Evolutionary conservation across 2,113 vertebrate species (phyloP).

Genomic region (Pampusana beccarii): DNA sequence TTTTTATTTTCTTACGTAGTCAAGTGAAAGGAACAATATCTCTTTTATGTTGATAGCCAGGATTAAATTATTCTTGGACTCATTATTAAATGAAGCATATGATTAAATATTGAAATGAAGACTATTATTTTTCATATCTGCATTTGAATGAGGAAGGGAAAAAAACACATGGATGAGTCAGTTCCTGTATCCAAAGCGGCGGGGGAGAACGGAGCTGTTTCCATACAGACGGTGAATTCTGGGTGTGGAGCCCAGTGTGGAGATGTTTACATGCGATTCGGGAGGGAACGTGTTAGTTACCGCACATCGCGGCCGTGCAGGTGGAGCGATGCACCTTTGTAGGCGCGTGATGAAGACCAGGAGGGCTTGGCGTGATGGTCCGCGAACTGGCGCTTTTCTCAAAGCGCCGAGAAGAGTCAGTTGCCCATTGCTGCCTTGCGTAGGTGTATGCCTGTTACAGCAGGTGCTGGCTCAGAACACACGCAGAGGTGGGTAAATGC

Average conservation of each 20-base stretch:
- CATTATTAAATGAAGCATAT: constrained; percentile 58
- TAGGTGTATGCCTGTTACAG: neutral
- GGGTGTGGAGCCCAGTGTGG: neutral
- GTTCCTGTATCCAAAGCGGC: constrained; percentile 5
- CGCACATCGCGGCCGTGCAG: neutral
- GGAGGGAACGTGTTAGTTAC: neutral
- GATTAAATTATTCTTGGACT: constrained; percentile 55
- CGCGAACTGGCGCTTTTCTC: neutral
- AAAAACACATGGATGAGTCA: neutral
- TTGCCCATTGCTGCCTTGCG: neutral
- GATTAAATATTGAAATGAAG: constrained; percentile 64
- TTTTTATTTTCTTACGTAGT: constrained; percentile 4
- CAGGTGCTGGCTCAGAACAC: neutral
- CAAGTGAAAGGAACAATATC: neutral
- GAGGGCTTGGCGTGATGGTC: neutral
- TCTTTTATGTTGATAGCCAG: constrained; percentile 36
- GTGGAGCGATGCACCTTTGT: neutral
- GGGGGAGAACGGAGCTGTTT: constrained; percentile 1
- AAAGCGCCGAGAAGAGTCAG: neutral
- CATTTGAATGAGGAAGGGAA: neutral
- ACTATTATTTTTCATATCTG: constrained; percentile 55
- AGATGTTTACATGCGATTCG: neutral
- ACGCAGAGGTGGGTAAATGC: neutral
- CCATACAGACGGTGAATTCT: neutral
- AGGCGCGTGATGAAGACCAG: neutral